phyloP scores from a whole-genome alignment of 1,140 invertebrate species.

The Cephus cinctus region DNA sequence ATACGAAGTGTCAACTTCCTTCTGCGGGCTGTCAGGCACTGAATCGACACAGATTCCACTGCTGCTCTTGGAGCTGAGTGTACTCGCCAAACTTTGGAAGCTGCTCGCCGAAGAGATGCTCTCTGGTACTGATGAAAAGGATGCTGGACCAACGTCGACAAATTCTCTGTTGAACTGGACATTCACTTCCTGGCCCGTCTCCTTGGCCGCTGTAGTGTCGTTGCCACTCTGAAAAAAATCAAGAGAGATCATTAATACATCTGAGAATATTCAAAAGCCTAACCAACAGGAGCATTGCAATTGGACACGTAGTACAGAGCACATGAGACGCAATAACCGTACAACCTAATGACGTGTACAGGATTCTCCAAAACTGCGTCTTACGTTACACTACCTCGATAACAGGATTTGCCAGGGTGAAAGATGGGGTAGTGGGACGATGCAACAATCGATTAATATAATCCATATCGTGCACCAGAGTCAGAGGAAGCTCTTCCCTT shows the following conservation, averaged over 20 bases:
- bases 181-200: conserved; percentile 38
- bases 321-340: too few relatives aligned
- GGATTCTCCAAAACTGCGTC: too few relatives aligned
- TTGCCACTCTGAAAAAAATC: conserved; percentile 28
- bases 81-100: conserved; percentile 37
- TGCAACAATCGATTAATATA: conserved; percentile 40
- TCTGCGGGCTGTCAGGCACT: conserved; percentile 6
- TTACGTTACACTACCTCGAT: too few relatives aligned
- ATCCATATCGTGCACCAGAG: conserved; percentile 29
- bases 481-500: too few relatives aligned
- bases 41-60: conserved; percentile 33
- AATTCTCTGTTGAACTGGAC: conserved; percentile 40
- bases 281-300: too few relatives aligned
- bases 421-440: conserved; percentile 23
- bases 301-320: too few relatives aligned
- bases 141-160: conserved; percentile 23
- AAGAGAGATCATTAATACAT: conserved; percentile 9
- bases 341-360: too few relatives aligned
- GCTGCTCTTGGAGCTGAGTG: conserved; percentile 37
- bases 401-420: conserved; percentile 11
- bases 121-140: conserved; percentile 17
- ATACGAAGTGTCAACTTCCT: conserved; percentile 25
- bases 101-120: conserved; percentile 42
- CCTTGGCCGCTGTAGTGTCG: conserved; percentile 17
- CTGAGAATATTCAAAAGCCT: conserved; percentile 12